Base-by-base conservation (phyloP, 30 jellyfish, hydroid and myxozoan species). In the Hydra vulgaris region DNA sequence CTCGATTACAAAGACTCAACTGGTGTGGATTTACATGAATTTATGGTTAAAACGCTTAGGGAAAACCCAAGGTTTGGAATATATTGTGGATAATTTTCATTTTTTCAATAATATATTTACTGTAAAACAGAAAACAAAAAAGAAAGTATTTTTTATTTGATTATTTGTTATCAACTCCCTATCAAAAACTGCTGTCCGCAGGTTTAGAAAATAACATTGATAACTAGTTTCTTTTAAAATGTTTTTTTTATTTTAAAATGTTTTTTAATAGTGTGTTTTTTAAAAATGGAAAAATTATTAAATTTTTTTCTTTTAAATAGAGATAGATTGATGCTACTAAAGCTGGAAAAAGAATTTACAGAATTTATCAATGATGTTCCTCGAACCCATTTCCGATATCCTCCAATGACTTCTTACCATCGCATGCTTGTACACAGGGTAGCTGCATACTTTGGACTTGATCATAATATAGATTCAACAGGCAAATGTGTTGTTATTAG, bases 351-450 rank as follows among this genome's bases (percentile, higher is more conserved):
- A 40, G 98, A 92, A 61, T 92, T 92, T 79, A 70, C 94, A n/a
- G 83, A 84, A 73, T 83, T 92, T 66, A 86, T 92, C 53, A 84
- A 71, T 23, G 98, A 78, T 23, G 40, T 25, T 53, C 76, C 66
- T 18, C 87, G 87, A 26, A 74, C 78, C 53, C 82, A 77, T 12
- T 80, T 79, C 77, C 85, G 82, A 71, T 89, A 84, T 73, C 92
- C 85, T 5, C 95, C 75, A 81, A 91, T 91, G 98, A 84, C 98
- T 75, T 91, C 98, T 23, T 91, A 86, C 71, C 92, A 91, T 27
- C 95, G 98, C 52, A 91, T 91, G 98, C 85, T 91, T 16, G 95
- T 91, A n/a, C 98, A 91, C 76, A 94, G 98, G 7, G 98, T 91
- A 16, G 98, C 98, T 8, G 98, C 98, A 19, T 91, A 91, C 81